Evolutionary conservation across 2,113 vertebrate species (phyloP).

Genomic region (Empidonax alnorum): DNA sequence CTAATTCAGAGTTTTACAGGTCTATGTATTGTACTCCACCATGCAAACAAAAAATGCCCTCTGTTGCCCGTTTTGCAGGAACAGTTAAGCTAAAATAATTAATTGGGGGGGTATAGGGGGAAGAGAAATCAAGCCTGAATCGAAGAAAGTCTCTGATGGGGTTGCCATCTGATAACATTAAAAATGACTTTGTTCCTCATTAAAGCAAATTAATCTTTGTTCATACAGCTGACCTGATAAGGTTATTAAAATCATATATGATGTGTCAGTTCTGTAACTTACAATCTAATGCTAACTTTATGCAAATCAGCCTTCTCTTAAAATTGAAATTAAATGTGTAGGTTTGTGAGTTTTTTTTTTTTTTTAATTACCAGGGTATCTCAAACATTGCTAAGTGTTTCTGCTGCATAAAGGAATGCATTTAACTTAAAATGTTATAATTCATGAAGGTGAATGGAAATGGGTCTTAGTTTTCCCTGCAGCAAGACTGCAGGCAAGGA

Average conservation of each 20-base stretch:
- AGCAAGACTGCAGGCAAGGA: not conserved
- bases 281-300: not conserved
- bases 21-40: not conserved
- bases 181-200: not conserved
- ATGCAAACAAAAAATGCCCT: not conserved
- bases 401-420: not conserved
- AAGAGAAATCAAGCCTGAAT: not conserved
- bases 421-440: not conserved
- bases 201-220: not conserved
- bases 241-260: not conserved
- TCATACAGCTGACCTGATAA: not conserved
- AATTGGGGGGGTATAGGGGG: not conserved
- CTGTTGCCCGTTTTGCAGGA: not conserved
- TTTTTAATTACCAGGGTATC: not conserved
- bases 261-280: not conserved
- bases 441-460: not conserved
- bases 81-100: not conserved
- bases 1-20: not conserved
- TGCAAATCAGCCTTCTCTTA: not conserved
- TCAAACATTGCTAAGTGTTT: not conserved
- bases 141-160: not conserved
- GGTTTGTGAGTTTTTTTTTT: not conserved
- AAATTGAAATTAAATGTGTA: not conserved
- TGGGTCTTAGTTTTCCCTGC: not conserved
- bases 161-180: not conserved